Evolutionary conservation across 1,140 invertebrate species (phyloP).

Genomic region (Proales similis): DNA sequence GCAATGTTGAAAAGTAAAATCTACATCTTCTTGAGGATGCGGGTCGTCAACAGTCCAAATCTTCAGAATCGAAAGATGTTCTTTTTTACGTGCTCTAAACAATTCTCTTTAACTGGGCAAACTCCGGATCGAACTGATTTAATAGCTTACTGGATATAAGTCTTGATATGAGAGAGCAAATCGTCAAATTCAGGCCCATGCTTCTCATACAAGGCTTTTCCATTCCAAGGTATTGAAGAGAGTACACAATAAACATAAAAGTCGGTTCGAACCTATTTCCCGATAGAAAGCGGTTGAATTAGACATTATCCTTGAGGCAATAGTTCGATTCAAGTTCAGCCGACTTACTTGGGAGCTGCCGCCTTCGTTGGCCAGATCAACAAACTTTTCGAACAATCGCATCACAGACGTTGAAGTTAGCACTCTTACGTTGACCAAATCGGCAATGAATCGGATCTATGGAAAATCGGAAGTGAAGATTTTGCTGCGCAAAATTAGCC

Average conservation of each 20-base stretch:
- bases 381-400: slow-evolving; percentile 81
- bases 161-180: slow-evolving; percentile 81
- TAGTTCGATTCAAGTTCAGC: no score
- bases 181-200: slow-evolving; percentile 87
- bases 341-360: slow-evolving; percentile 67
- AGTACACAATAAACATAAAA: slow-evolving; percentile 94
- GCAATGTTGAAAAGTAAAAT: slow-evolving; percentile 19
- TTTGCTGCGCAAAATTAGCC: no score
- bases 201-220: slow-evolving; percentile 88
- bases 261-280: slow-evolving; percentile 68
- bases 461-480: no score
- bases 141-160: slow-evolving; percentile 62
- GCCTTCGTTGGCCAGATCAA: slow-evolving; percentile 87
- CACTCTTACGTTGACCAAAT: slow-evolving; percentile 93
- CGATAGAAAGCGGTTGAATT: slow-evolving; percentile 23
- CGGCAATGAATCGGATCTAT: slow-evolving; percentile 77
- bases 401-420: slow-evolving; percentile 82
- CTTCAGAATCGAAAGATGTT: slow-evolving; percentile 77
- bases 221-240: slow-evolving; percentile 84
- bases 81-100: slow-evolving; percentile 75
- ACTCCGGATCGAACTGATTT: slow-evolving; percentile 7
- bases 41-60: slow-evolving; percentile 85
- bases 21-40: slow-evolving; percentile 86
- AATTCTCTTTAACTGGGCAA: slow-evolving; percentile 16
- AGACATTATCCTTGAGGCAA: not conserved